Conservation (phyloP, 2,797 vertebrate genomes). For the Bufotes viridis region DNA sequence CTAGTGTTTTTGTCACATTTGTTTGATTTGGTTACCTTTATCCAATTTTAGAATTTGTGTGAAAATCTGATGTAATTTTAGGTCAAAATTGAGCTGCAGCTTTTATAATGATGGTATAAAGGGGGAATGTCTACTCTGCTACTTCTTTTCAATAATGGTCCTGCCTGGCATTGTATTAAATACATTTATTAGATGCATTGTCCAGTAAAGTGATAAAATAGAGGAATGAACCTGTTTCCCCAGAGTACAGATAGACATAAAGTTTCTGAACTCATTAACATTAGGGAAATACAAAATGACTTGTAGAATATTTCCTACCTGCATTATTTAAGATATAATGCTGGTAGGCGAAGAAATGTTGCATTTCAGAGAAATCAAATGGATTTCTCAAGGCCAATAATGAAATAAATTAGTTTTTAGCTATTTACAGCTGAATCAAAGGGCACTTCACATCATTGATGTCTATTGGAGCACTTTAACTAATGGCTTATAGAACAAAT, state of each 20-base stretch:
- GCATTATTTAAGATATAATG: not conserved
- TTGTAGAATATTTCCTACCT: conserved; percentile 14
- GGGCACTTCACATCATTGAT: not conserved
- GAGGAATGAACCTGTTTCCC: not conserved
- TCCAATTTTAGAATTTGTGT: too few relatives aligned
- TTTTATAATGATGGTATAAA: not conserved
- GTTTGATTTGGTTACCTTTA: too few relatives aligned
- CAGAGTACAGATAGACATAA: not conserved
- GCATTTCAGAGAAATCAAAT: not conserved
- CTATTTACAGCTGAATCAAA: not conserved
- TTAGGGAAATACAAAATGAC: conserved; percentile 17
- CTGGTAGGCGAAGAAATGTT: not conserved
- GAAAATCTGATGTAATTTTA: too few relatives aligned
- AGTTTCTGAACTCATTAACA: conserved; percentile 6
- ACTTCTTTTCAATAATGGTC: not conserved
- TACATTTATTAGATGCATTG: not conserved
- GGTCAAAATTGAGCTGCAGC: not conserved
- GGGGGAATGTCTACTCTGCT: not conserved
- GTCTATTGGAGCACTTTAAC: not conserved
- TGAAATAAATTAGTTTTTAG: not conserved
- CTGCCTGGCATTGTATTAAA: not conserved
- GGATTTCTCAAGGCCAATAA: not conserved
- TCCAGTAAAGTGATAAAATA: not conserved
- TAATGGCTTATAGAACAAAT: not conserved
- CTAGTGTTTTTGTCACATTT: too few relatives aligned